A percentile compares a stretch with the other conserved stretches of the same genome.
These are phyloP conservation scores for Seriola rivoliana DNA, from an alignment of 2,113 vertebrate species.

Conservation along the genomic window DNA sequence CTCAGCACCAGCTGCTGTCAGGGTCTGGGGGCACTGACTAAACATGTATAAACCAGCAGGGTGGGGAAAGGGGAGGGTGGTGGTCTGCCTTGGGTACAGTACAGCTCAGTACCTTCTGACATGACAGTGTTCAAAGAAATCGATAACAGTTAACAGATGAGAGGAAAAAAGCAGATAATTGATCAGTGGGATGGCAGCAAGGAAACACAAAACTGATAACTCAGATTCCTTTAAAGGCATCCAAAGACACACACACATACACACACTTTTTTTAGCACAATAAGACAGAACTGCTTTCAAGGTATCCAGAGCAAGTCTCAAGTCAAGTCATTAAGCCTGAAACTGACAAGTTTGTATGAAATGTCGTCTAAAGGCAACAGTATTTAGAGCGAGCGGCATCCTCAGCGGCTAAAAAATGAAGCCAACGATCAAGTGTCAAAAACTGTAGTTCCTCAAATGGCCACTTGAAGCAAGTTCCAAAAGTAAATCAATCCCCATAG, in stretches of 20 bases:
- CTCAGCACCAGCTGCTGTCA: slow-evolving; percentile 80
- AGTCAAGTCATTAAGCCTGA: background rate
- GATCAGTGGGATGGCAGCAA: slow-evolving; percentile 22
- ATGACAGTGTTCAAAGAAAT: slow-evolving; percentile 35
- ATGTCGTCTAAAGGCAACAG: background rate
- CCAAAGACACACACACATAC: background rate
- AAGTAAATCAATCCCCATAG: no score
- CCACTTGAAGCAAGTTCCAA: no score
- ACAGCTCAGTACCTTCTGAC: slow-evolving; percentile 30
- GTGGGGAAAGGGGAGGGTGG: slow-evolving; percentile 42
- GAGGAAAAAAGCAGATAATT: slow-evolving; percentile 33
- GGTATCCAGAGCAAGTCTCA: background rate
- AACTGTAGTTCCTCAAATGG: no score
- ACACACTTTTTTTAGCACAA: background rate
- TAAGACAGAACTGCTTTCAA: background rate
- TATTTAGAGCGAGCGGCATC: background rate
- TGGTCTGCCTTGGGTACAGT: slow-evolving; percentile 33
- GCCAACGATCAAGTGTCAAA: no score
- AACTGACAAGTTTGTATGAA: background rate
- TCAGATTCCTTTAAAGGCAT: background rate
- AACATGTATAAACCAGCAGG: slow-evolving; percentile 64
- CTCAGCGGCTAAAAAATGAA: no score
- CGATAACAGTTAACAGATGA: slow-evolving; percentile 22
- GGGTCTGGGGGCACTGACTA: slow-evolving; percentile 77
- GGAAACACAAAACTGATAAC: slow-evolving; percentile 17